phyloP scores from a whole-genome alignment of 2,888 invertebrate genomes.

The Caenorhabditis sp. region DNA sequence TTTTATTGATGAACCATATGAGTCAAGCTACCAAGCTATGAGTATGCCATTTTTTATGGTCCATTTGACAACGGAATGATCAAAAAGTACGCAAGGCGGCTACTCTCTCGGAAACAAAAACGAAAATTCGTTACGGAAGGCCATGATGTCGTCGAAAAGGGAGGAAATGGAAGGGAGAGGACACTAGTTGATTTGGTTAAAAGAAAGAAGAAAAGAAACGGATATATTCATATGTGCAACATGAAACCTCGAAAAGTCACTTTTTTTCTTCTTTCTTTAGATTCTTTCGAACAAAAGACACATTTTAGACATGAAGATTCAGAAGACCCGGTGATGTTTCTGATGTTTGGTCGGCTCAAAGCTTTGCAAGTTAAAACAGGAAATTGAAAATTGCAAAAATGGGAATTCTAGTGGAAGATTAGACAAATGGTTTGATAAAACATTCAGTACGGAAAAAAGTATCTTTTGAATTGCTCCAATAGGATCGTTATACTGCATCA shows the following conservation, averaged over 20 bases:
- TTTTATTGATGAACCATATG: too few species aligned
- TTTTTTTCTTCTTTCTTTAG: conserved; percentile 13
- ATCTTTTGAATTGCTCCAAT: too few species aligned
- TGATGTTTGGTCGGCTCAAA: neutral
- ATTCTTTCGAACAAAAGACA: neutral
- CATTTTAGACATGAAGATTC: neutral
- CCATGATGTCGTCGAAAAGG: conserved; percentile 22
- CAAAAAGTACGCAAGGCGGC: conserved; percentile 58
- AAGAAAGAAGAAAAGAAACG: conserved; percentile 23
- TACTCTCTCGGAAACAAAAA: conserved; percentile 58
- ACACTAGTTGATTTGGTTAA: conserved; percentile 58
- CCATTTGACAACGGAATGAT: conserved; percentile 59
- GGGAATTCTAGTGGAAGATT: neutral
- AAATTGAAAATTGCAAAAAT: conserved; percentile 10
- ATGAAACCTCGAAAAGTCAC: conserved; percentile 26
- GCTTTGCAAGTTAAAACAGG: neutral
- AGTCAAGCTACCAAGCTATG: too few species aligned
- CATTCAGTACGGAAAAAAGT: too few species aligned
- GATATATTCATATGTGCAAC: conserved; percentile 26
- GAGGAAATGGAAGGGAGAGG: conserved; percentile 9
- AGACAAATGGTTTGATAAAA: neutral
- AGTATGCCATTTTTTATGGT: too few species aligned
- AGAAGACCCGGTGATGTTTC: neutral
- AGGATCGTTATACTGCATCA: too few species aligned
- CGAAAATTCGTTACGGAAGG: conserved; percentile 23